Conservation (phyloP, 30 jellyfish, hydroid and myxozoan species). For the Cassiopea andromeda region DNA sequence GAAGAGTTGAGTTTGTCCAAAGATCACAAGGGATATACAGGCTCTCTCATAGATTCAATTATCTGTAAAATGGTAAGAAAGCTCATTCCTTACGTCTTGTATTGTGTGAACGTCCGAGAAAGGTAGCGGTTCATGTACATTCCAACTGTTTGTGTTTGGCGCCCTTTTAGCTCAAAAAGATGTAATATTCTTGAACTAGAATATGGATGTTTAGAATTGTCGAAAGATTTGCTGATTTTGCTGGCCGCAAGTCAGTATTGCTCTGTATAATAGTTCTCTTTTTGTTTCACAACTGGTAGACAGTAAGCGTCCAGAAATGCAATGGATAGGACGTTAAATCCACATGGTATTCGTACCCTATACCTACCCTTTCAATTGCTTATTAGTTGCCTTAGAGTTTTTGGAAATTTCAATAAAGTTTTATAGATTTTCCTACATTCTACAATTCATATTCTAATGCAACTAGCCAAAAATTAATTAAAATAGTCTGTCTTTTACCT, state of each 20-base stretch:
- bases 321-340: neutral
- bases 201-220: neutral
- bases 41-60: neutral
- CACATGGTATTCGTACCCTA: neutral
- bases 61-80: neutral
- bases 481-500: no score
- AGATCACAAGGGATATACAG: neutral
- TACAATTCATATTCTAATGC: no score
- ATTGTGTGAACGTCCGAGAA: neutral
- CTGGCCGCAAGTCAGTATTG: neutral
- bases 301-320: no score
- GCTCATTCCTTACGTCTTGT: neutral
- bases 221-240: neutral
- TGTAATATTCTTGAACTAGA: neutral
- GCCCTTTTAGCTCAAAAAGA: neutral
- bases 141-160: neutral
- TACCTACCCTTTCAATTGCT: no score
- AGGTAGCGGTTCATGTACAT: neutral
- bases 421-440: no score
- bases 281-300: neutral
- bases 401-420: no score
- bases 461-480: no score
- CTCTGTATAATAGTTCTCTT: neutral
- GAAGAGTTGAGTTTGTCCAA: neutral
- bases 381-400: no score